A percentile compares a stretch with the other conserved stretches of the same genome.
These are phyloP conservation scores for Drepanosiphum platanoidis DNA, from an alignment of 2,888 invertebrate species.

Conservation along the genomic window DNA sequence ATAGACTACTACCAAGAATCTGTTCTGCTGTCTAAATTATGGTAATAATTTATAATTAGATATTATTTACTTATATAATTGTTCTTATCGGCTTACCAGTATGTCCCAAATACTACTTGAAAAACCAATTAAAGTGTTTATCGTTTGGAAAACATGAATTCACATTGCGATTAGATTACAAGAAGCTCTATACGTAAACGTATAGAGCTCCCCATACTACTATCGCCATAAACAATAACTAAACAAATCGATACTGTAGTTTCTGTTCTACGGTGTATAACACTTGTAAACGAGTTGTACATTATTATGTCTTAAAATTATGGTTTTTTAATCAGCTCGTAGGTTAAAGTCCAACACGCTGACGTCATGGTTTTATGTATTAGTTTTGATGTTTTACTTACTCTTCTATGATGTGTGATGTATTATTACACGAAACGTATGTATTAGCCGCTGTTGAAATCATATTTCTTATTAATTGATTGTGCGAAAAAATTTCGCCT, in stretches of 20 bases:
- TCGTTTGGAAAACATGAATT: constrained; percentile 54
- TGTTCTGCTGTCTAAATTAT: constrained; percentile 55
- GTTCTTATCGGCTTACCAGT: constrained; percentile 59
- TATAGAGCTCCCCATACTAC: background rate
- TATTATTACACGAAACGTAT: background rate
- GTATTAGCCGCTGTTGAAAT: background rate
- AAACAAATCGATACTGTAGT: constrained; percentile 46
- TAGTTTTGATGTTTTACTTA: background rate
- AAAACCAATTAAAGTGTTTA: constrained; percentile 61
- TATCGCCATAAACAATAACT: constrained; percentile 32
- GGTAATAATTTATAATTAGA: constrained; percentile 58
- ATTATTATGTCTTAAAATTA: constrained; percentile 29
- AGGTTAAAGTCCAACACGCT: constrained; percentile 43
- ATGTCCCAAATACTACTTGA: constrained; percentile 56
- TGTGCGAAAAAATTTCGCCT: background rate
- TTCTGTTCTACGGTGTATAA: too few relatives aligned
- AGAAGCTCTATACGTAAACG: constrained; percentile 25
- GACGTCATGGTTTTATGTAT: constrained; percentile 32
- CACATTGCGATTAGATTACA: constrained; percentile 54
- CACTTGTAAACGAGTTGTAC: constrained; percentile 29
- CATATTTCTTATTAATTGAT: background rate
- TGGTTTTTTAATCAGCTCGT: constrained; percentile 34
- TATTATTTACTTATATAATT: constrained; percentile 60
- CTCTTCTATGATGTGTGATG: background rate
- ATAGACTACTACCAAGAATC: constrained; percentile 28